Conservation (phyloP, 2,113 vertebrate species). For the Gobius niger region DNA sequence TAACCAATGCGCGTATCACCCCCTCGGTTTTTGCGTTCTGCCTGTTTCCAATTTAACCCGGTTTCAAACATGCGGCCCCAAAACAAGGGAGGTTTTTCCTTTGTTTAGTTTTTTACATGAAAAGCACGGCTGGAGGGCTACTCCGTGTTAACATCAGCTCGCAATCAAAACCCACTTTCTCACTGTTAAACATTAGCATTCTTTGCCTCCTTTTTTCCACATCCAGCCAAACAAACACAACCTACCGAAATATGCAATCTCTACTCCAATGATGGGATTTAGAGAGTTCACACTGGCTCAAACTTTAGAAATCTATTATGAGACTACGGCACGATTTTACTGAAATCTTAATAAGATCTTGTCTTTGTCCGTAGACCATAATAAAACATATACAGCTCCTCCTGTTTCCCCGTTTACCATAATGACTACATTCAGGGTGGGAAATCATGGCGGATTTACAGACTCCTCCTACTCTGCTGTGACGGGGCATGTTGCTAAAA, state of each 20-base stretch:
- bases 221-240: slow-evolving; percentile 17
- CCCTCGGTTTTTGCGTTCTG: slow-evolving; percentile 33
- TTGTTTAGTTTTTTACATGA: slow-evolving; percentile 15
- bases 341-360: too few species aligned
- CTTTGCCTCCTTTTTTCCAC: neutral
- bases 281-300: too few species aligned
- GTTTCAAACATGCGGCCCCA: slow-evolving; percentile 36
- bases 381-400: too few species aligned
- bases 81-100: slow-evolving; percentile 39
- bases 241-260: slow-evolving; percentile 28
- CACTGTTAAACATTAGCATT: neutral
- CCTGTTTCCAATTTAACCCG: slow-evolving; percentile 64
- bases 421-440: too few species aligned
- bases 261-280: too few species aligned
- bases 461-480: too few species aligned
- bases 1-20: slow-evolving; percentile 30
- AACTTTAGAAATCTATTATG: too few species aligned
- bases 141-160: slow-evolving; percentile 22
- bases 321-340: too few species aligned
- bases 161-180: neutral
- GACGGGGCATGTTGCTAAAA: too few species aligned
- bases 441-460: too few species aligned
- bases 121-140: slow-evolving; percentile 15
- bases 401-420: too few species aligned
- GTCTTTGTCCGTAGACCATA: too few species aligned